Evolutionary conservation across 2,797 vertebrate genomes (phyloP).

Genomic region (Numenius phaeopus): DNA sequence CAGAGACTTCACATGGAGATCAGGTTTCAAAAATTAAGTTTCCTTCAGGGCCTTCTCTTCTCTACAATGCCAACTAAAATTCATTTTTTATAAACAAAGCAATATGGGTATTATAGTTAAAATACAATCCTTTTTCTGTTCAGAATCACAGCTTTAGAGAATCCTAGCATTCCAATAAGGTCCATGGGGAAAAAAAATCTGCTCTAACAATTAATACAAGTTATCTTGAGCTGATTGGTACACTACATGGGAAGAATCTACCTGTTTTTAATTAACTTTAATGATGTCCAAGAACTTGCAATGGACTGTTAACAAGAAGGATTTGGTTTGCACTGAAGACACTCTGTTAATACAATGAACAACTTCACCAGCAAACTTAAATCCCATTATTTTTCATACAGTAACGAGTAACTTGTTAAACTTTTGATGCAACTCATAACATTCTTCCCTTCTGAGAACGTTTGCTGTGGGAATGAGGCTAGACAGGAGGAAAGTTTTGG

Average conservation of each 20-base stretch:
- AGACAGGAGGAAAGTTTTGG: not conserved
- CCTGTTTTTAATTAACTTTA: not conserved
- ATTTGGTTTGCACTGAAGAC: not conserved
- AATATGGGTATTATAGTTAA: not conserved
- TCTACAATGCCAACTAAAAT: constrained; percentile 8
- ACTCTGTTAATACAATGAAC: not conserved
- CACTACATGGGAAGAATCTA: not conserved
- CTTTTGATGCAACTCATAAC: not conserved
- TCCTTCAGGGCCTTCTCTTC: not conserved
- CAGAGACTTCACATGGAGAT: constrained; percentile 45
- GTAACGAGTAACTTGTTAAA: not conserved
- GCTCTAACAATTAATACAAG: not conserved
- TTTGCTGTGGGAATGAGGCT: not conserved
- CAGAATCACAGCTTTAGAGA: constrained; percentile 8
- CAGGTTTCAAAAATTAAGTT: constrained; percentile 32
- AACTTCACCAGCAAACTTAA: not conserved
- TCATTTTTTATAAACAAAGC: constrained; percentile 36
- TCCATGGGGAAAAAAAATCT: not conserved
- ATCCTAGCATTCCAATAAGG: not conserved
- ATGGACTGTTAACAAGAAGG: not conserved
- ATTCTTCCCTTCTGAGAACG: not conserved
- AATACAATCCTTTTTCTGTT: not conserved
- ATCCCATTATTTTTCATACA: not conserved
- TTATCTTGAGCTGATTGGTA: not conserved
- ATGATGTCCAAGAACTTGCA: not conserved